Conservation (phyloP, 2,113 vertebrate genomes). For the Xenotilapia flavipinnis region DNA sequence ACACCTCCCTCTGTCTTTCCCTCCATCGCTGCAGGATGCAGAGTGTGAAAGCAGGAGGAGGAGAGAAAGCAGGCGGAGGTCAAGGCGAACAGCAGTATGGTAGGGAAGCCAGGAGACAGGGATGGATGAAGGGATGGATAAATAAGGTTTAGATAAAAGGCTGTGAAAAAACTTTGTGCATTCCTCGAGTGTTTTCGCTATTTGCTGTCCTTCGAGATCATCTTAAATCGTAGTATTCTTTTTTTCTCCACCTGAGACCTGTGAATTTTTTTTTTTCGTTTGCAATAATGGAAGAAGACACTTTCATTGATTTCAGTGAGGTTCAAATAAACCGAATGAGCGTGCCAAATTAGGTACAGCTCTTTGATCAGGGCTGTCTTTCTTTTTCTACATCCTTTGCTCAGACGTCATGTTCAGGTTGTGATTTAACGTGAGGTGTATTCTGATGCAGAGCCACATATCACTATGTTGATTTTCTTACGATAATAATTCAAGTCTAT, state of each 20-base stretch:
- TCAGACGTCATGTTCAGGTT: neutral
- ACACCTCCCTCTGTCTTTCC: conserved; percentile 48
- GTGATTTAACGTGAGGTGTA: neutral
- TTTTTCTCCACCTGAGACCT: neutral
- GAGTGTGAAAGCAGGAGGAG: conserved; percentile 63
- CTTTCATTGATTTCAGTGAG: neutral
- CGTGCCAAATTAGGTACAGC: neutral
- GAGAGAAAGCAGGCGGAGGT: conserved; percentile 47
- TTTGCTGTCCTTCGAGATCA: neutral
- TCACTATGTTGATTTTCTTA: neutral
- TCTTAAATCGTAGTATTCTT: neutral
- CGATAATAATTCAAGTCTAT: neutral
- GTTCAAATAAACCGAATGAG: neutral
- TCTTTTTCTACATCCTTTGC: neutral
- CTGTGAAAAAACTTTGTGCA: neutral
- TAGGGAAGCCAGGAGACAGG: conserved; percentile 9
- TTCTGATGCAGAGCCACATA: neutral
- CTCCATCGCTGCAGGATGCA: conserved; percentile 38
- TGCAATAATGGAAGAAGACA: neutral
- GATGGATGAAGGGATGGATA: neutral
- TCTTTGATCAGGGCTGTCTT: neutral
- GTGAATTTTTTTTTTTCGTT: neutral
- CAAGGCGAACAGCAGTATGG: conserved; percentile 21
- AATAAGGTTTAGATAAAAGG: neutral
- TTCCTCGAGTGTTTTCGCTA: neutral